Percentiles rank a stretch among this genome's conserved stretches.
phyloP scores from a whole-genome alignment of 2,888 invertebrate species.

The Mylabris sibirica region DNA sequence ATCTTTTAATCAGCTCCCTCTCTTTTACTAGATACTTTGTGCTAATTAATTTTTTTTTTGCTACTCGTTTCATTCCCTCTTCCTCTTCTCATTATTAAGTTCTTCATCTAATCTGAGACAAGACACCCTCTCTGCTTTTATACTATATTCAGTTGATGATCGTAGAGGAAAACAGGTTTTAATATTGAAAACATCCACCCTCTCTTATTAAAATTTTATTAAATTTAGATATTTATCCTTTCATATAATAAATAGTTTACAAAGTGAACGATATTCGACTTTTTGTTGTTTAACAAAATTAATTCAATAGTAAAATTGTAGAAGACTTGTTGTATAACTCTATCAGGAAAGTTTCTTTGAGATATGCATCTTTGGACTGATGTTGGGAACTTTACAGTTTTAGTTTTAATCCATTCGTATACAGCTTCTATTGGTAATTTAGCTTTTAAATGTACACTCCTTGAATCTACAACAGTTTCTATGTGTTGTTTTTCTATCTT shows the following conservation, averaged over 20 bases:
- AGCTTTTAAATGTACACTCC: not conserved
- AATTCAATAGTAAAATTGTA: constrained; percentile 10
- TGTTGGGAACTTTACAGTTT: constrained; percentile 7
- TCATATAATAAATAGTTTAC: not conserved
- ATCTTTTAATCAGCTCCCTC: constrained; percentile 36
- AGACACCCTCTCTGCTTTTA: not conserved
- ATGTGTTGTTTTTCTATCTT: not conserved
- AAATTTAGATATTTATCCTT: not conserved
- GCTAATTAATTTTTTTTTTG: constrained; percentile 35
- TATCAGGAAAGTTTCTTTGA: not conserved
- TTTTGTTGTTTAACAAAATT: constrained; percentile 1
- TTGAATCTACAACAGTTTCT: not conserved
- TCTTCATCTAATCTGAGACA: not conserved
- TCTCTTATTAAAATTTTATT: not conserved
- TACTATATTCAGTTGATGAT: not conserved
- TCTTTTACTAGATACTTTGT: constrained; percentile 31
- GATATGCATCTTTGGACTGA: not conserved
- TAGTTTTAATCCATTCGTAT: constrained; percentile 2
- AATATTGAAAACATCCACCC: not conserved
- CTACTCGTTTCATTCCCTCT: not conserved
- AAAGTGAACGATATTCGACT: not conserved
- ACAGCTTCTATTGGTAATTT: not conserved
- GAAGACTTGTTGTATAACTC: not conserved
- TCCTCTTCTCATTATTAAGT: not conserved
- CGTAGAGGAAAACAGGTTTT: not conserved